These are phyloP conservation scores for Elymnias hypermnestra DNA, from an alignment of 1,140 invertebrate genomes.

Conservation along the genomic window DNA sequence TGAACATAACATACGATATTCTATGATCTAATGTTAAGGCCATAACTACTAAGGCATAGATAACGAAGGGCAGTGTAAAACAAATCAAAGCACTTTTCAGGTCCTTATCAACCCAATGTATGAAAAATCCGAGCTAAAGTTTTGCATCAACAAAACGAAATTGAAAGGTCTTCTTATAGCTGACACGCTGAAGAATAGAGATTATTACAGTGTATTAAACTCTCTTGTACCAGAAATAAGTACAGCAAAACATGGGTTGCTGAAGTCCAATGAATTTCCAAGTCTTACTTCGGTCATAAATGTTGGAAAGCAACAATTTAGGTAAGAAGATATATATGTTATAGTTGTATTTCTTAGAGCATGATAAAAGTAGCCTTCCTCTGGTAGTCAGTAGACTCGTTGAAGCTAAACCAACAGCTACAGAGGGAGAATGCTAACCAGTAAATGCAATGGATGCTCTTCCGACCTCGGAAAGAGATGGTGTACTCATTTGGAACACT, in stretches of 20 bases:
- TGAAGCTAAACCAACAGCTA: too few relatives aligned
- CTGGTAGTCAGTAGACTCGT: too few relatives aligned
- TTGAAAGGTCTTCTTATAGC: conserved; percentile 84
- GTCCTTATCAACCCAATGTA: conserved; percentile 92
- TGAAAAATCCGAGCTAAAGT: conserved; percentile 85
- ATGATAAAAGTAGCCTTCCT: too few relatives aligned
- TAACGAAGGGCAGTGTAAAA: neutral
- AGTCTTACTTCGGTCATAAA: conserved; percentile 77
- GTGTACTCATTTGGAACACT: too few relatives aligned
- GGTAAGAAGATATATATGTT: conserved; percentile 57
- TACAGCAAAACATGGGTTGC: conserved; percentile 47
- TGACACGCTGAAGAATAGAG: conserved; percentile 79
- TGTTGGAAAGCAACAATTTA: conserved; percentile 68
- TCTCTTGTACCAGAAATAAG: conserved; percentile 73
- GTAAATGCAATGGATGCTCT: too few relatives aligned
- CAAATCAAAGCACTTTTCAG: conserved; percentile 53
- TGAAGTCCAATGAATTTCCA: conserved; percentile 57
- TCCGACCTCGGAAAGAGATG: too few relatives aligned
- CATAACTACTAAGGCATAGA: too few relatives aligned
- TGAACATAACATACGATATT: too few relatives aligned
- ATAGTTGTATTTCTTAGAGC: too few relatives aligned
- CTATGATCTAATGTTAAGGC: too few relatives aligned
- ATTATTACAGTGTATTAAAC: conserved; percentile 84
- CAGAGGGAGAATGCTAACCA: too few relatives aligned
- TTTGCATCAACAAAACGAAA: conserved; percentile 86